Evolutionary conservation across 2,797 vertebrate genomes (phyloP), one percentile per base, ranked within the genome.

Genomic region (Anguilla anguilla): DNA sequence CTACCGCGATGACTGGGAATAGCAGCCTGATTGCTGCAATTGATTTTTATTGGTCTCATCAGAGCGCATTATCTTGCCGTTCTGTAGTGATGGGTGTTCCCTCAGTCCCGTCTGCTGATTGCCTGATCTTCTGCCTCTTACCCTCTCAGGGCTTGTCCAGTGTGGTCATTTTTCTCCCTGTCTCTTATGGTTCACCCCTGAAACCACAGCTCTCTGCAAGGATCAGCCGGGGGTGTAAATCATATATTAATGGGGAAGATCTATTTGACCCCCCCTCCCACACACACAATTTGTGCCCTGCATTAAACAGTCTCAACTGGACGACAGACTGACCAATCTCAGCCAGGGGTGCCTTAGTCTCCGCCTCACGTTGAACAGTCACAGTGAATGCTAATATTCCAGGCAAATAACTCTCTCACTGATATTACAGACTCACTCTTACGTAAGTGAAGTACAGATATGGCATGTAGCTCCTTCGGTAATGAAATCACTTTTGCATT

Each of bases 21-120:
- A 90, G 77, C 89, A 90, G 86, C 84, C 92, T 91, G 91, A 93
- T 92, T 85, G 90, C 89, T 74, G 89, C 91, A 91, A 93, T 92
- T 90, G 90, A 87, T 85, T 88, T 84, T 87, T 89, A 86, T 86
- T 85, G 86, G 59, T 86, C 91, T 87, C 82, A 87, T 92, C 89
- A 87, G 89, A 92, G 89, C 67, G 72, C 89, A 89, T 92, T 92
- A 92, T 87, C 87, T 88, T 87, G 89, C 88, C 90, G 43, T 25
- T 51, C 46, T 13, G 19, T 25, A 22, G 79, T 51, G 79, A 82
- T 51, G 46, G 43, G 43, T 51, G 46, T 46, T 82, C 15, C 79
- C 43, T 46, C 19, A 49, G 77, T 51, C 6, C 19, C 79, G 0
- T 51, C 79, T 22, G 10, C 46, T 51, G 79, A 82, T 82, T 82